Conservation (phyloP, 2,797 vertebrate species). For the Ispidina picta region DNA sequence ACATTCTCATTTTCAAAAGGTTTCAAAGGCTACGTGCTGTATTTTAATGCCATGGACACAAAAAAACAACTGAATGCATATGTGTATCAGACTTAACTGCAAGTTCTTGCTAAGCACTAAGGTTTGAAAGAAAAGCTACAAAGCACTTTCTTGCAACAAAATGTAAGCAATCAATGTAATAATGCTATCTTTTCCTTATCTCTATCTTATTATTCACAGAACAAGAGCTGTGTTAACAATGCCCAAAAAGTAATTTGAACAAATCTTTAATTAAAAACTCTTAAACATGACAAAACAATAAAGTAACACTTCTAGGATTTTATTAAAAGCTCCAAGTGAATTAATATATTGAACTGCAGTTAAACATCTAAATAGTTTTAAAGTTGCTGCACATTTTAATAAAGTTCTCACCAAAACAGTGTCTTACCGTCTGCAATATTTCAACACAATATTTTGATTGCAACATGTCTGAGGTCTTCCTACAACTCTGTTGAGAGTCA, state of each 20-base stretch:
- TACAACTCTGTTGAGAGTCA: background rate
- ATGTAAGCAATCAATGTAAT: background rate
- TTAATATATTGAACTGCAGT: background rate
- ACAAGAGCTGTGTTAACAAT: background rate
- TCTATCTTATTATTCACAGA: background rate
- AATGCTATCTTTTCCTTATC: background rate
- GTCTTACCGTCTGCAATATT: background rate
- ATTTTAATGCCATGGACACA: background rate
- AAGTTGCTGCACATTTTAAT: background rate
- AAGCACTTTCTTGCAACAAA: background rate
- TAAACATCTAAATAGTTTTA: background rate
- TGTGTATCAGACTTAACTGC: background rate
- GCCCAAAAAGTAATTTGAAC: background rate
- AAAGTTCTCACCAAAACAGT: background rate
- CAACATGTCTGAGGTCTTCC: background rate
- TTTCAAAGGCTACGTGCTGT: background rate
- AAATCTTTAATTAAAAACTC: background rate
- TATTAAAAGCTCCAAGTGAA: conserved; percentile 7
- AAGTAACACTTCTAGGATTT: background rate
- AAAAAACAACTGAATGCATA: background rate
- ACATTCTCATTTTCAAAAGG: background rate
- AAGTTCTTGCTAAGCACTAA: background rate
- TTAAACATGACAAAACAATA: background rate
- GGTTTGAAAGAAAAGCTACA: background rate
- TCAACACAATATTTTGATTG: background rate